Base-by-base conservation (phyloP, 2,797 vertebrate genomes). In the Eutrigla gurnardus region DNA sequence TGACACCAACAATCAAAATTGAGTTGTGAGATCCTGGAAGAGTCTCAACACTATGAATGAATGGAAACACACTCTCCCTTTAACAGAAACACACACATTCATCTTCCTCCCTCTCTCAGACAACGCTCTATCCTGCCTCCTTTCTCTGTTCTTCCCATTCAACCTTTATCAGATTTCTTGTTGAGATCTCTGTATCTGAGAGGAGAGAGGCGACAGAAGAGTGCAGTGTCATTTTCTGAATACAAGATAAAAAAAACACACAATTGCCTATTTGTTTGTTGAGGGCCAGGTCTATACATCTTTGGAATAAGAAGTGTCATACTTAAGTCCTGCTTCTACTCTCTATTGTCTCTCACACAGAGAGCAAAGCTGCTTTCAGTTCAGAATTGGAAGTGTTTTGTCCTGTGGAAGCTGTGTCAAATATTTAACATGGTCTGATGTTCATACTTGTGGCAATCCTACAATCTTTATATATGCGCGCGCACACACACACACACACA, bases 181-280 rank as follows among this genome's bases (percentile, higher is more conserved):
- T 9, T 11, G 40, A 42, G 40, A 9, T 39, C 17, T 58, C 6
- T 7, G 6, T 53, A 6, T 35, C 53, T 36, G 33, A 55, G 42
- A 36, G 18, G 11, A 50, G 39, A 15, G 3, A 43, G 52, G 49
- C 37, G 25, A 9, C 1, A 2, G 50, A 64, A 11, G 59, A 52
- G 10, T 5, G 39, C 17, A 6, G 59, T 33, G 14, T 80, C 35
- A 37, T 35, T 64, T 14, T 65, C 42, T 62, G 25, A 70, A 36
- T 5, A 25, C 57, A 3, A 32, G 17, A 61, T 17, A 6, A 36
- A 25, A 36, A 25, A 52, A 25, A 75, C 60, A 49, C 6, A 46
- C 40, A n/a, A 59, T 65, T 42, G 65, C 1, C 4, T 53, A 18
- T 35, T 9, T 50, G 42, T 65, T 7, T 52, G 36, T 57, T 47